phyloP scores from a whole-genome alignment of 2,797 vertebrate species.

The Gambusia yucatana region DNA sequence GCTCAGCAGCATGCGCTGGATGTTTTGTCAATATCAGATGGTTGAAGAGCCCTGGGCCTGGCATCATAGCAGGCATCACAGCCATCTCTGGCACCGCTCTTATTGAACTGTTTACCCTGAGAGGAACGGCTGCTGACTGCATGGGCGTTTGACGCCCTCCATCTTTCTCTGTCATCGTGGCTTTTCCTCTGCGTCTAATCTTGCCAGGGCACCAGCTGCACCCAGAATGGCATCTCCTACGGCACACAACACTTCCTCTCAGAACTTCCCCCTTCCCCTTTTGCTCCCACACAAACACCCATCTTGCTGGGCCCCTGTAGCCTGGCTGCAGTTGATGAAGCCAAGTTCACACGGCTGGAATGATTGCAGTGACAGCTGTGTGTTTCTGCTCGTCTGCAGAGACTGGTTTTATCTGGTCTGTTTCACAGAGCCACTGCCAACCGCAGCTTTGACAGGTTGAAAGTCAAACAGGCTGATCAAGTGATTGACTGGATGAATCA shows the following conservation, averaged over 20 bases:
- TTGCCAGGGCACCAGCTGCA: constrained; percentile 68
- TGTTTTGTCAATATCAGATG: constrained; percentile 63
- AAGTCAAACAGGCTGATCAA: constrained; percentile 18
- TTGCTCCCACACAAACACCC: constrained; percentile 21
- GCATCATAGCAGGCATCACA: constrained; percentile 47
- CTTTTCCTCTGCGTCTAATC: constrained; percentile 63
- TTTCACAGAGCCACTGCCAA: constrained; percentile 20
- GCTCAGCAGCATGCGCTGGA: constrained; percentile 28
- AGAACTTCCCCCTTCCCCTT: constrained; percentile 12
- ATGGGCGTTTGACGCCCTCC: constrained; percentile 68
- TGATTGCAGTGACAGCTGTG: constrained; percentile 65
- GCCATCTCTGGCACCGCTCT: constrained; percentile 54
- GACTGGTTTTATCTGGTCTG: constrained; percentile 41
- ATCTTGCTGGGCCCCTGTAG: constrained; percentile 39
- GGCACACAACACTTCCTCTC: constrained; percentile 57
- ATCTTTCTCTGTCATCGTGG: constrained; percentile 64
- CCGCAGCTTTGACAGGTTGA: constrained; percentile 24
- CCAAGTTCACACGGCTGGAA: constrained; percentile 63
- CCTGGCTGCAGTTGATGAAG: constrained; percentile 39
- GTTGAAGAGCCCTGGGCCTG: constrained; percentile 48
- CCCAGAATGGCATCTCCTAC: constrained; percentile 55
- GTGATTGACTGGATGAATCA: constrained; percentile 37
- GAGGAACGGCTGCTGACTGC: constrained; percentile 21
- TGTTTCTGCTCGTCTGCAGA: constrained; percentile 44
- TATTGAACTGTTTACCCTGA: constrained; percentile 63